These are phyloP conservation scores for Virgularia gustaviana DNA, from an alignment of 92 coral and sea anemone species.

Conservation along the genomic window DNA sequence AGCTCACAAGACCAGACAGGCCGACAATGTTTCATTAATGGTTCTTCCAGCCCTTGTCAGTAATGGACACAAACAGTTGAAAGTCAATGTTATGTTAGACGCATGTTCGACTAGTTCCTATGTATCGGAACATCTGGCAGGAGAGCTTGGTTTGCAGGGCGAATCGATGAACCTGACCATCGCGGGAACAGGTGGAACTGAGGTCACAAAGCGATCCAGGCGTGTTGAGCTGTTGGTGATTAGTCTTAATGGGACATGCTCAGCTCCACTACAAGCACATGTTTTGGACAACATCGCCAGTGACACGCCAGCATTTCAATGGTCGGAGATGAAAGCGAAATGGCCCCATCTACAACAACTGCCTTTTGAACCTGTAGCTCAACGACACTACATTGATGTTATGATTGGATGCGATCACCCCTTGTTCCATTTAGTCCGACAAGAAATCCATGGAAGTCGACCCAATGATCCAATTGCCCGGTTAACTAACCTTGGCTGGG, in stretches of 20 bases:
- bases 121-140: constrained; percentile 39
- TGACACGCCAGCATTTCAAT: constrained; percentile 49
- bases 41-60: constrained; percentile 32
- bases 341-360: constrained; percentile 37
- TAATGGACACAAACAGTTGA: constrained; percentile 33
- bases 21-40: constrained; percentile 31
- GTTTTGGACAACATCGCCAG: constrained; percentile 49
- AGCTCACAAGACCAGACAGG: constrained; percentile 9
- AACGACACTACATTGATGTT: constrained; percentile 11
- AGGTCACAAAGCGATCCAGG: constrained; percentile 14
- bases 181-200: constrained; percentile 39
- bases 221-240: constrained; percentile 18
- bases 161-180: constrained; percentile 19
- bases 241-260: constrained; percentile 15
- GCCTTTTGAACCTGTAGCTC: constrained; percentile 22
- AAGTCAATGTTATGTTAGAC: constrained; percentile 57
- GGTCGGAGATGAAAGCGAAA: constrained; percentile 49
- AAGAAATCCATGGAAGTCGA: constrained; percentile 5
- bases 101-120: constrained; percentile 53
- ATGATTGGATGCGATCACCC: constrained; percentile 45
- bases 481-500: constrained; percentile 45
- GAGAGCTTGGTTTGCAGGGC: constrained; percentile 36
- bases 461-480: constrained; percentile 27
- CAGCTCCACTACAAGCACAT: constrained; percentile 17
- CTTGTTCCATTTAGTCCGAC: background rate